phyloP scores from a whole-genome alignment of 2,888 invertebrate species.

The Drosophila infuscata region DNA sequence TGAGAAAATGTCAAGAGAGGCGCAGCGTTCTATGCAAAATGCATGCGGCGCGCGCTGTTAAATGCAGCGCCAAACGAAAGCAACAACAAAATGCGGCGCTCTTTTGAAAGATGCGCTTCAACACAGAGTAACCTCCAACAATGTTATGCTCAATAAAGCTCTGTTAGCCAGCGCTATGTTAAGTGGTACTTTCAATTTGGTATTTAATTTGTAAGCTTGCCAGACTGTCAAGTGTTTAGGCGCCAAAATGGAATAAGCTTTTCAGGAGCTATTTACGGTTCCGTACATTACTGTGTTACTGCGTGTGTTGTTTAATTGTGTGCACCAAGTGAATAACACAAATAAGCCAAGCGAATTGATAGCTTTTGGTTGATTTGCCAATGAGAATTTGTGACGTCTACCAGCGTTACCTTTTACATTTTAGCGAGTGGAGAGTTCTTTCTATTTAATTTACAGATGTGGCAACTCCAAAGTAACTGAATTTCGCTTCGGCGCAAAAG shows the following conservation, averaged over 20 bases:
- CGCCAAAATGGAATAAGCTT: neutral
- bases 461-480: slow-evolving; percentile 45
- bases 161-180: slow-evolving; percentile 19
- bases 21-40: slow-evolving; percentile 53
- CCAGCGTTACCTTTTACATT: neutral
- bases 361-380: neutral
- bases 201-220: neutral
- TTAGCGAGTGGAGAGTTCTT: neutral
- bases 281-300: neutral
- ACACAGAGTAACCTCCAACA: slow-evolving; percentile 19
- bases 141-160: slow-evolving; percentile 42
- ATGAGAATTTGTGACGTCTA: neutral
- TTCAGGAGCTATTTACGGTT: neutral
- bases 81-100: slow-evolving; percentile 58
- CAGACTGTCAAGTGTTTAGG: slow-evolving; percentile 10
- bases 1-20: slow-evolving; percentile 34
- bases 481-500: slow-evolving; percentile 55
- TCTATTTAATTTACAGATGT: neutral
- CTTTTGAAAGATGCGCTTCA: slow-evolving; percentile 35
- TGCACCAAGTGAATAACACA: neutral
- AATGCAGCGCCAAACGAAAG: slow-evolving; percentile 65
- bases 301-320: neutral
- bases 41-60: slow-evolving; percentile 42
- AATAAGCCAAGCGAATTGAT: neutral
- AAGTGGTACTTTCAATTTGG: slow-evolving; percentile 24